Evolutionary conservation across 35 echinoderm and acorn worm genomes (phyloP).

Genomic region (Ophioderma brevispina): DNA sequence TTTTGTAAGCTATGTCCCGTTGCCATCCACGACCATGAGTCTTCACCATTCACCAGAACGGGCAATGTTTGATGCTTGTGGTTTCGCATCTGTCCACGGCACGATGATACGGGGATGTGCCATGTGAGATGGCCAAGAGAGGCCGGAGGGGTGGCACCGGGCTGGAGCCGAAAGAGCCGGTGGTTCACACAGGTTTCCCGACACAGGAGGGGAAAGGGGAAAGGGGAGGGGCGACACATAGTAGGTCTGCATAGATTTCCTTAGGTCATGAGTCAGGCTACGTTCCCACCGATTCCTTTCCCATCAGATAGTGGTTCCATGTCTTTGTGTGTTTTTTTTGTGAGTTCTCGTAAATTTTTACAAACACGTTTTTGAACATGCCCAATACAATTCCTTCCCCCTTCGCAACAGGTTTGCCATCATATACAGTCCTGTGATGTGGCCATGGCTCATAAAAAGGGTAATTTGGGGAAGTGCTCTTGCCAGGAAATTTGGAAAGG

Average conservation of each 20-base stretch:
- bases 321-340: not conserved
- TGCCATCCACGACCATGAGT: not conserved
- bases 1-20: not conserved
- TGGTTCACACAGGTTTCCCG: not conserved
- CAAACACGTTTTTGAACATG: not conserved
- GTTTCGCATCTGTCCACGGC: not conserved
- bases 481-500: no score
- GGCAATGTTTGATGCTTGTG: not conserved
- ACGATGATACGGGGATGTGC: not conserved
- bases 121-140: not conserved
- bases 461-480: no score
- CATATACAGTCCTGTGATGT: not conserved
- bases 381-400: constrained; percentile 4
- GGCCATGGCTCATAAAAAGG: no score
- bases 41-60: not conserved
- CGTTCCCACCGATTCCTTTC: not conserved
- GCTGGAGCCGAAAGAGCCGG: not conserved
- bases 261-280: not conserved
- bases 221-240: no score
- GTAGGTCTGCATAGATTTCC: not conserved
- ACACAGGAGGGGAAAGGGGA: no score
- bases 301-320: not conserved
- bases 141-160: not conserved
- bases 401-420: not conserved
- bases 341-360: no score